Evolutionary conservation across 23 tunicate genomes (phyloP), one percentile per base, ranked within the genome.

Genomic region (Trididemnum nubilum): DNA sequence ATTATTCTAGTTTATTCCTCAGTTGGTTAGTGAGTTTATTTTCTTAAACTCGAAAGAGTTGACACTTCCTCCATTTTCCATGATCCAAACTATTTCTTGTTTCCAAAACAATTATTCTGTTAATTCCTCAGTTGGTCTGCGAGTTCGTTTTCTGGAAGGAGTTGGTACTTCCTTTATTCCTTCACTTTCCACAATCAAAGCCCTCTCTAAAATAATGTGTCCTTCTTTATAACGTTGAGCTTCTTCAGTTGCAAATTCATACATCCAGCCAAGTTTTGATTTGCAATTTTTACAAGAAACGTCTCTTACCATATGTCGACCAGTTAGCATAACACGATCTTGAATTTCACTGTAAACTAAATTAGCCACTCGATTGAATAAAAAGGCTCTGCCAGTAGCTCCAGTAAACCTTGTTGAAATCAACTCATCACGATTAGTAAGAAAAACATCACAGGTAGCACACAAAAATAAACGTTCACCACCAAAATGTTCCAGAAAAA

Each of bases 351-450:
- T 88, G 97, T 96, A 92, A 21, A 83, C 57, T 34, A 96, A 61
- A 54, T 96, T 96, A 36, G 92, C 99, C 21, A 96, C 99, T 86
- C 79, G 80, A 44, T 94, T 96, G 73, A 96, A 96, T 4, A 96
- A 50, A 81, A 91, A 96, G 0, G 99, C 99, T 74, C 99, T 76
- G 31, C 99, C 99, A 30, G 99, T 96, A n/a, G 99, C 90, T 54
- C 99, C 99, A 80, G 99, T 96, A 65, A 96, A 96, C 78, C 99
- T 52, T 1, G 97, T 96, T 34, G 99, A 96, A 29, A 96, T 87
- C 38, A 96, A 51, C 66, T 91, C 95, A 2, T 77, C 54, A 65
- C 90, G 78, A 83, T 96, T 96, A 22, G 99, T 96, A 32, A 96
- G 65, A 28, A 92, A 88, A 0, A 94, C 85, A 81, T 91, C 94